Evolutionary conservation across 2,113 vertebrate species (phyloP).

Genomic region (Nyctereutes procyonoides): DNA sequence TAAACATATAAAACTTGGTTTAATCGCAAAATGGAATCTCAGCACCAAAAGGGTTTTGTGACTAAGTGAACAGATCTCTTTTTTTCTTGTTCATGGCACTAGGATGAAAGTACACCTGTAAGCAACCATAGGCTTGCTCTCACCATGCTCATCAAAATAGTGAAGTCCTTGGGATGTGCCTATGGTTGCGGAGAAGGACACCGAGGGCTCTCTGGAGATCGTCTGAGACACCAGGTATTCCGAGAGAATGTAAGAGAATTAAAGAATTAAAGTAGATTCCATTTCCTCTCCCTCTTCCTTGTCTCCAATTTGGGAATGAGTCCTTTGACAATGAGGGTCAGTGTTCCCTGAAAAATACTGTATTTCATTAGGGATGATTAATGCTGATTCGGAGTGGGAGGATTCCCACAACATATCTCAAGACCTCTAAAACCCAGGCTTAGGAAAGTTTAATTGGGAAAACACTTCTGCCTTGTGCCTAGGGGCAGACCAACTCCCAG

Average conservation of each 20-base stretch:
- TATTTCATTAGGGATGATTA: slow-evolving; percentile 66
- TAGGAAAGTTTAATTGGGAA: slow-evolving; percentile 64
- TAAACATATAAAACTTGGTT: neutral
- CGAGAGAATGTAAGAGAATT: slow-evolving; percentile 88
- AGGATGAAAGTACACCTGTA: slow-evolving; percentile 92
- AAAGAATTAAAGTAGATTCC: slow-evolving; percentile 88
- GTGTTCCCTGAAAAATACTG: slow-evolving; percentile 76
- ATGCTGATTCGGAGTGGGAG: slow-evolving; percentile 54
- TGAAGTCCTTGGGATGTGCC: slow-evolving; percentile 98
- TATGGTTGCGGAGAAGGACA: slow-evolving; percentile 99
- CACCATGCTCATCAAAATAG: slow-evolving; percentile 99
- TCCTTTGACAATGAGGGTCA: slow-evolving; percentile 84
- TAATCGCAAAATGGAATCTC: slow-evolving; percentile 30
- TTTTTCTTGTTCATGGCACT: slow-evolving; percentile 53
- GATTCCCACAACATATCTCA: slow-evolving; percentile 52
- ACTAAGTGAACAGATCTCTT: slow-evolving; percentile 11
- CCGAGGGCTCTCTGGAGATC: slow-evolving; percentile 97
- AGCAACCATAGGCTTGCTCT: slow-evolving; percentile 96
- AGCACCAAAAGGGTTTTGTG: neutral
- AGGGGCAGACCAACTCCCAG: neutral
- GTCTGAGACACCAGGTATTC: slow-evolving; percentile 97
- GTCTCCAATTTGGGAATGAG: slow-evolving; percentile 73
- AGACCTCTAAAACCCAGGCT: slow-evolving; percentile 50
- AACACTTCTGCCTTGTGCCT: slow-evolving; percentile 34
- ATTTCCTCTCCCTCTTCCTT: slow-evolving; percentile 66